Percentiles rank a stretch among this genome's conserved stretches.
Conservation (phyloP, 2,888 invertebrate genomes). For the Andrena bicolor region DNA sequence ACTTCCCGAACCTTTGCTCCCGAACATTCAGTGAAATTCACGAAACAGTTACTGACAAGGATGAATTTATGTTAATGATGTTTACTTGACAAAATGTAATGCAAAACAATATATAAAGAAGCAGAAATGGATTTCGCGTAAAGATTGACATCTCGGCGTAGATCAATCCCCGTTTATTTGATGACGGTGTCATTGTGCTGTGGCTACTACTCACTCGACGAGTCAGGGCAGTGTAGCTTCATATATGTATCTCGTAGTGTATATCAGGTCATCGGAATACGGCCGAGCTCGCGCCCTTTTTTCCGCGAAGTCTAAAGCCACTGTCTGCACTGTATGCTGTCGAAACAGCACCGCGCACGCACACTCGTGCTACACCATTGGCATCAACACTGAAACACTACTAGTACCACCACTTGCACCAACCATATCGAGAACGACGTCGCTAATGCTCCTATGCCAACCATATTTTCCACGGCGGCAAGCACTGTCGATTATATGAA, state of each 20-base stretch:
- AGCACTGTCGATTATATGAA: conserved; percentile 2
- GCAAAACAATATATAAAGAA: background rate
- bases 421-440: conserved; percentile 55
- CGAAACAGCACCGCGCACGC: conserved; percentile 68
- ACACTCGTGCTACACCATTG: conserved; percentile 73
- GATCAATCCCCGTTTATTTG: background rate
- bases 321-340: conserved; percentile 71
- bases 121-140: background rate
- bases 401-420: conserved; percentile 58
- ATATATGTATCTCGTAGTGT: conserved; percentile 78
- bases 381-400: conserved; percentile 60
- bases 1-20: too few relatives aligned
- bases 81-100: conserved; percentile 15
- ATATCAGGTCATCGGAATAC: conserved; percentile 73
- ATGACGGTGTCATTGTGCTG: background rate
- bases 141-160: conserved; percentile 1
- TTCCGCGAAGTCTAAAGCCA: conserved; percentile 74
- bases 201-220: conserved; percentile 81
- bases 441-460: conserved; percentile 59
- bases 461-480: conserved; percentile 58
- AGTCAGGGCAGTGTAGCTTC: conserved; percentile 83
- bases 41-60: conserved; percentile 26
- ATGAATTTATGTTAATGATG: conserved; percentile 9
- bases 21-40: conserved; percentile 19
- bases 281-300: conserved; percentile 70